Evolutionary conservation across 2,797 vertebrate genomes (phyloP).

Genomic region (Adrianichthys oophorus): DNA sequence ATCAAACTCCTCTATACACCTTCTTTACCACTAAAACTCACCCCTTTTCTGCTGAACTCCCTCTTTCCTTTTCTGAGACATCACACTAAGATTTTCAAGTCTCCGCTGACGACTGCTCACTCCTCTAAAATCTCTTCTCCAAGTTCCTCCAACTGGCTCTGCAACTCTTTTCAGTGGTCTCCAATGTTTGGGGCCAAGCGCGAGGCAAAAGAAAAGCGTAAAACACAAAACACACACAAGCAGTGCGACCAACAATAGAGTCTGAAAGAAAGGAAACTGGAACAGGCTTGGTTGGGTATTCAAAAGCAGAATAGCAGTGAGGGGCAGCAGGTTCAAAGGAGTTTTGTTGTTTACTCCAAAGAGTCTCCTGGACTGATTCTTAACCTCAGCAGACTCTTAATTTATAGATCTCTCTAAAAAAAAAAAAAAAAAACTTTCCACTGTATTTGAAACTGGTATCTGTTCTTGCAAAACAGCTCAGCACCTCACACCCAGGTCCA

Average conservation of each 20-base stretch:
- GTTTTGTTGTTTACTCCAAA: constrained; percentile 67
- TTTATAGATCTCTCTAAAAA: constrained; percentile 37
- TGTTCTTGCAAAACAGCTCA: constrained; percentile 43
- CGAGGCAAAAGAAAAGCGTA: constrained; percentile 24
- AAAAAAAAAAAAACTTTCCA: constrained; percentile 43
- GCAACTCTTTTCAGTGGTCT: constrained; percentile 16
- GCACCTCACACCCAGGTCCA: constrained; percentile 47
- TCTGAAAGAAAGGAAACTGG: constrained; percentile 52
- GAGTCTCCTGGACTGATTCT: constrained; percentile 50
- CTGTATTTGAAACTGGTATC: constrained; percentile 50
- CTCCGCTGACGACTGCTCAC: constrained; percentile 22
- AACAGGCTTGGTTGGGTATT: constrained; percentile 60
- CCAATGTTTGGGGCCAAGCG: constrained; percentile 24
- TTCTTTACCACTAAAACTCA: constrained; percentile 30
- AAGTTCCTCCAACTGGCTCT: constrained; percentile 31
- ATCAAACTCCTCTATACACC: constrained; percentile 28
- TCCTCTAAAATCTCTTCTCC: constrained; percentile 24
- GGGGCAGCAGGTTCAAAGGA: constrained; percentile 44
- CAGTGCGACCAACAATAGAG: constrained; percentile 46
- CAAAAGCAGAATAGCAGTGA: constrained; percentile 16
- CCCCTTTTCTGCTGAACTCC: background rate
- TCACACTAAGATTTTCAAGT: constrained; percentile 10
- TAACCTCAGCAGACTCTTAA: constrained; percentile 53
- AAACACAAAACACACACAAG: constrained; percentile 47
- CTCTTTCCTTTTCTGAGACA: constrained; percentile 33